These are phyloP conservation scores for Monochamus saltuarius DNA, from an alignment of 1,140 invertebrate species.

Conservation along the genomic window DNA sequence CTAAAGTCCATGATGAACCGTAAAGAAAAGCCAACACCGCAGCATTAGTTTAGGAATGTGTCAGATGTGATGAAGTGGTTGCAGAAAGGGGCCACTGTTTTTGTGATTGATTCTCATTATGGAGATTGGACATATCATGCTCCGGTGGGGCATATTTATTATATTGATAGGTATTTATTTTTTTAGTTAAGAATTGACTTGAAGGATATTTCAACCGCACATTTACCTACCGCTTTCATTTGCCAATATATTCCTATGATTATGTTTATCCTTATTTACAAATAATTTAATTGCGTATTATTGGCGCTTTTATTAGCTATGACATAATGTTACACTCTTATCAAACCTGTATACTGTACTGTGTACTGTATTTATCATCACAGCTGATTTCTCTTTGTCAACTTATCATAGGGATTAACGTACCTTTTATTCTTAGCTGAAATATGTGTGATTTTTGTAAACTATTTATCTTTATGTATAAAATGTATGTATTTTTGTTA, in stretches of 20 bases:
- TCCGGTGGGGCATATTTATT: slow-evolving; percentile 48
- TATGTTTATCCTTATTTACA: slow-evolving; percentile 35
- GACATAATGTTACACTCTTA: slow-evolving; percentile 25
- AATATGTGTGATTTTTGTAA: slow-evolving; percentile 50
- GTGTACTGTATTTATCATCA: slow-evolving; percentile 38
- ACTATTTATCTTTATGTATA: slow-evolving; percentile 52
- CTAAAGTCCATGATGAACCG: slow-evolving; percentile 67
- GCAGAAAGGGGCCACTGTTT: slow-evolving; percentile 15
- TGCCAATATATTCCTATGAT: slow-evolving; percentile 46
- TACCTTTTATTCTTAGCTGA: slow-evolving; percentile 51
- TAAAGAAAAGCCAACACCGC: slow-evolving; percentile 37
- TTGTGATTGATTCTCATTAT: slow-evolving; percentile 38
- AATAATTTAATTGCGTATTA: slow-evolving; percentile 35
- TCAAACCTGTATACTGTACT: slow-evolving; percentile 24
- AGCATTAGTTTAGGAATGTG: slow-evolving; percentile 28
- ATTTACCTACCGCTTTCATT: slow-evolving; percentile 36
- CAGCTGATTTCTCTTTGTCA: slow-evolving; percentile 37
- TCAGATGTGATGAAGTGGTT: slow-evolving; percentile 20
- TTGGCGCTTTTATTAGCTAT: slow-evolving; percentile 33
- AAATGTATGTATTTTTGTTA: slow-evolving; percentile 52
- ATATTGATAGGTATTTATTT: slow-evolving; percentile 49
- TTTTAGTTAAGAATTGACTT: slow-evolving; percentile 31
- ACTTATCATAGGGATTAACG: slow-evolving; percentile 45
- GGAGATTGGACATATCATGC: slow-evolving; percentile 37
- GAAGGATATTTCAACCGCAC: slow-evolving; percentile 32